Evolutionary conservation across 2,888 invertebrate genomes (phyloP), one percentile per base, ranked within the genome.

Genomic region (Dicyrtoma fusca): DNA sequence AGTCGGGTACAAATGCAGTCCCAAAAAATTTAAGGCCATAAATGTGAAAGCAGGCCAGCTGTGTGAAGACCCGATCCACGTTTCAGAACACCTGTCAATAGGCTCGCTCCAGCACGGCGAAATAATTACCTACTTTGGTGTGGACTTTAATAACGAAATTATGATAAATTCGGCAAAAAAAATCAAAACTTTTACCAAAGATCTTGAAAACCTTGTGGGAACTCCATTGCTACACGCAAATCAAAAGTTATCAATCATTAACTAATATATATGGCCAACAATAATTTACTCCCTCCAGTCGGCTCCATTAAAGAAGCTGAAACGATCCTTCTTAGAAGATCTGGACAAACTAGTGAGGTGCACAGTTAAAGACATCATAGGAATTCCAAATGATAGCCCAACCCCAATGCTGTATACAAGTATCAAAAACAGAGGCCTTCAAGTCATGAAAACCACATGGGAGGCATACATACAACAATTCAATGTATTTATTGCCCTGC

Each of bases 221-320:
- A 53, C 71, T 1, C 19, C 63, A 71, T 0, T 45, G 42, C 1
- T 21, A n/a, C n/a, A n/a, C n/a, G 71, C n/a, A n/a, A 17, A 71
- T 11, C 71, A 74, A 51, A 74, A 71, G 26, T n/a, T 74, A 0
- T 1, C 0, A 2, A 69, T 74, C 14, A 74, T 74, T 4, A 74
- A 74, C 23, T 68, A 74, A 63, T 74, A 63, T 23, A 6, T 74
- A 10, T 71, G 74, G 74, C 74, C 74, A 8, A 74, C 55, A 1
- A 1, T 64, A 21, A 64, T 71, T 21, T 74, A 71, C 21, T 55
- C 70, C 21, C 49, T 70, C 11, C 65, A 57, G 45, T 63, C 69
- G 13, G 55, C 73, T 19, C 57, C 73, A 47, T 10, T 68, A n/a
- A 2, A 13, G 1, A 49, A 44, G 17, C 62, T 73, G 10, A 62